A percentile compares a stretch with the other conserved stretches of the same genome.
phyloP scores from a whole-genome alignment of 92 coral and sea anemone genomes.

The Montipora capitata region DNA sequence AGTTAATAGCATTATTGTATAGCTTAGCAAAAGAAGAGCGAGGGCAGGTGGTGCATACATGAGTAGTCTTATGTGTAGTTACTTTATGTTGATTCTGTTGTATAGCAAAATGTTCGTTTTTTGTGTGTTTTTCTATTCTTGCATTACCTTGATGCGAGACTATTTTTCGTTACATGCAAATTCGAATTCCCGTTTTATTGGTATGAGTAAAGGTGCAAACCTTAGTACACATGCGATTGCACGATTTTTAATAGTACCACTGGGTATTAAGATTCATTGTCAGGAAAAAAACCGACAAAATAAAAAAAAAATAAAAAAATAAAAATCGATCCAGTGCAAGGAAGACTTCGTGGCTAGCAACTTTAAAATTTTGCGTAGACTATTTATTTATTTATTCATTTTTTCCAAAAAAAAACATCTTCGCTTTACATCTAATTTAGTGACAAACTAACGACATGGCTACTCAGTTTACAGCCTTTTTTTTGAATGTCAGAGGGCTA shows the following conservation, averaged over 20 bases:
- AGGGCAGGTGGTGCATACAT: not conserved
- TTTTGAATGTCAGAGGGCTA: not conserved
- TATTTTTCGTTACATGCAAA: too few species aligned
- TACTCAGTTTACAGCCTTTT: not conserved
- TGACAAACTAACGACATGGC: not conserved
- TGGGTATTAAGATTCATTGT: not conserved
- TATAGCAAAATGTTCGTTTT: not conserved
- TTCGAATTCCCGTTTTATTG: not conserved
- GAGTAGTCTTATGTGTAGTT: not conserved
- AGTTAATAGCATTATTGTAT: not conserved
- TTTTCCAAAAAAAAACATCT: not conserved
- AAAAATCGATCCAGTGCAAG: not conserved
- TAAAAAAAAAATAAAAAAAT: too few species aligned
- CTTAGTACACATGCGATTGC: not conserved
- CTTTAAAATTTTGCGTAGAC: not conserved
- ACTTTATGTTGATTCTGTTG: not conserved
- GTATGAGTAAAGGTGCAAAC: slow-evolving; percentile 1
- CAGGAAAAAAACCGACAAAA: too few species aligned
- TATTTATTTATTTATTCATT: not conserved
- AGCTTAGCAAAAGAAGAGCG: not conserved
- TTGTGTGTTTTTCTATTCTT: not conserved
- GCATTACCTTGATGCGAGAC: not conserved
- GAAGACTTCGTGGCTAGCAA: not conserved
- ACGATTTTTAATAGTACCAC: not conserved
- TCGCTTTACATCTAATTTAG: not conserved